Evolutionary conservation across 2,113 vertebrate species (phyloP).

Genomic region (Crotalus horridus): DNA sequence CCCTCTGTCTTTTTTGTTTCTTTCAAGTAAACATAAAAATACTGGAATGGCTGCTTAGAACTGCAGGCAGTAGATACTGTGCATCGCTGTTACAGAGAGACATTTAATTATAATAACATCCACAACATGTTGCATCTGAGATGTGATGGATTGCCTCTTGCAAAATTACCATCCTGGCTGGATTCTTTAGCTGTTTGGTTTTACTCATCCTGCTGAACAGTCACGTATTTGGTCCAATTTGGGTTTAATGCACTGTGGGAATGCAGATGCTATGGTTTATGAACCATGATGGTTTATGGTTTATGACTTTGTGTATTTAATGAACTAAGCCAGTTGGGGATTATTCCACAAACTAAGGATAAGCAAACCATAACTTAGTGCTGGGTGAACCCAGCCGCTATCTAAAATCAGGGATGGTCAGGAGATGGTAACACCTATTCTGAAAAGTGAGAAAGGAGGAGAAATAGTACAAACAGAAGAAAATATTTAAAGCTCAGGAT

Average conservation of each 20-base stretch:
- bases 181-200: neutral
- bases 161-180: neutral
- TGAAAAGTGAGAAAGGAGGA: neutral
- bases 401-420: neutral
- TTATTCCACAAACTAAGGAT: neutral
- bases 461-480: neutral
- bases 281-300: neutral
- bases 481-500: neutral
- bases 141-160: neutral
- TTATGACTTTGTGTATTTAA: neutral
- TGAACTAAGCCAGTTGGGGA: neutral
- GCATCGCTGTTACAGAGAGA: neutral
- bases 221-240: neutral
- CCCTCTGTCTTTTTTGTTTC: fast-evolving
- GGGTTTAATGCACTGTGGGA: neutral
- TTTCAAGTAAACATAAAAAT: neutral
- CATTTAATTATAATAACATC: neutral
- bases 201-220: neutral
- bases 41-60: neutral
- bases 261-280: neutral
- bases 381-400: neutral
- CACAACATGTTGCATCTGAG: neutral
- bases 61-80: neutral
- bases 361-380: neutral
- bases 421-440: neutral